Percentiles rank a stretch among this genome's conserved stretches.
These are phyloP conservation scores for Tenrec ecaudatus DNA, from an alignment of 2,113 vertebrate genomes.

Conservation along the genomic window DNA sequence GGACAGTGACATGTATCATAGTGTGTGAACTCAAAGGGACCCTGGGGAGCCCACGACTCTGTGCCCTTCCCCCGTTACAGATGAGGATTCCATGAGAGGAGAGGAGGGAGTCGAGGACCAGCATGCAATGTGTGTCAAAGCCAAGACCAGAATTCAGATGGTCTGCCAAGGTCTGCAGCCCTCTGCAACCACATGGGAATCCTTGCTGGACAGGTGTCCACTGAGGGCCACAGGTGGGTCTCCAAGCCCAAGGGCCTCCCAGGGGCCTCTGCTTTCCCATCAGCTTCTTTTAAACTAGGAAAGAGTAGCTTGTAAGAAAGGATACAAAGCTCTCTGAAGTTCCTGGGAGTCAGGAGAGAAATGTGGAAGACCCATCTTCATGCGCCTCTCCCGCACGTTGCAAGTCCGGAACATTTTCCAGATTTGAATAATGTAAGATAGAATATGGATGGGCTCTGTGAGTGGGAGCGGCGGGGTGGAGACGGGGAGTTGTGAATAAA, in stretches of 20 bases:
- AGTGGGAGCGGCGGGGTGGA: neutral
- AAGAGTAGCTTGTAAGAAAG: neutral
- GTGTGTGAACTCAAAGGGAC: neutral
- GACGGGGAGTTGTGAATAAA: conserved; percentile 40
- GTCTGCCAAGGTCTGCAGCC: rapidly evolving
- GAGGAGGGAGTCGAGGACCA: neutral
- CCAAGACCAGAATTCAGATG: too few relatives aligned
- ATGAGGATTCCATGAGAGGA: neutral
- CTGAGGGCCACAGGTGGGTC: rapidly evolving
- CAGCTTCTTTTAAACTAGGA: neutral
- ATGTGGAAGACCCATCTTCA: conserved; percentile 44
- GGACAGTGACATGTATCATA: too few relatives aligned
- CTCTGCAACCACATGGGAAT: rapidly evolving
- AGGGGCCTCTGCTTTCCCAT: neutral
- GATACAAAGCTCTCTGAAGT: conserved; percentile 34
- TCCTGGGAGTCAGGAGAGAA: conserved; percentile 29
- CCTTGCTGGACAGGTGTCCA: rapidly evolving
- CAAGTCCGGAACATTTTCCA: conserved; percentile 70
- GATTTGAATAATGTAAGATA: conserved; percentile 76
- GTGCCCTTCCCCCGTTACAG: neutral
- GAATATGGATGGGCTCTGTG: conserved; percentile 50
- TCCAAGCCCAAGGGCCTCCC: too few relatives aligned
- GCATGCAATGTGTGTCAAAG: neutral
- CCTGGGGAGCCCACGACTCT: neutral
- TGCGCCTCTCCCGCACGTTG: conserved; percentile 63